Percentiles rank a stretch among this genome's conserved stretches.
phyloP scores from a whole-genome alignment of 2,888 invertebrate species.

The Drosophila recens region DNA sequence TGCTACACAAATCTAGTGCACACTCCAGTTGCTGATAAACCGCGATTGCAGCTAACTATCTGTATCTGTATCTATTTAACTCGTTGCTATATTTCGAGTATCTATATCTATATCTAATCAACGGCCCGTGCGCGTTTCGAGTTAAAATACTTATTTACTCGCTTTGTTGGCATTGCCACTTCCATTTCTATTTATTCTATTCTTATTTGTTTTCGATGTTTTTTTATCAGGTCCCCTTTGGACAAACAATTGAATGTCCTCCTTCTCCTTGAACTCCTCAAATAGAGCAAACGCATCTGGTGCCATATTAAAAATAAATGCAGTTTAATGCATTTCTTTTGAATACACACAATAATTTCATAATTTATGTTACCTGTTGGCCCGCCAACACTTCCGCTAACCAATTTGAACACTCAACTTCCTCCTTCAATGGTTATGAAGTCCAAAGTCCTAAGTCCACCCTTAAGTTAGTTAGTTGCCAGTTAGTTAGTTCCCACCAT shows the following conservation, averaged over 20 bases:
- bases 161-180: constrained; percentile 55
- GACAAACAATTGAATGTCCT: constrained; percentile 21
- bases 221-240: constrained; percentile 41
- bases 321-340: constrained; percentile 7
- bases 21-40: constrained; percentile 51
- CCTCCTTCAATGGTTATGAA: constrained; percentile 52
- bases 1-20: constrained; percentile 38
- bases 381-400: constrained; percentile 42
- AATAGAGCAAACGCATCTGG: constrained; percentile 26
- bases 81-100: constrained; percentile 26
- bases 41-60: constrained; percentile 16
- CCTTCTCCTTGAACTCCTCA: not conserved
- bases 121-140: constrained; percentile 35
- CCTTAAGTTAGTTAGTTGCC: constrained; percentile 29
- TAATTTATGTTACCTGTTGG: constrained; percentile 61
- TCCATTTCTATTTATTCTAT: constrained; percentile 62
- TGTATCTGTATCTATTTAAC: constrained; percentile 2
- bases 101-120: constrained; percentile 79
- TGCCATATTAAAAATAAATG: constrained; percentile 34
- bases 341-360: constrained; percentile 2
- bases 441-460: constrained; percentile 47
- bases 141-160: constrained; percentile 69
- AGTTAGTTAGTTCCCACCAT: constrained; percentile 65
- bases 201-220: constrained; percentile 44
- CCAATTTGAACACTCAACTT: constrained; percentile 72